phyloP scores from a whole-genome alignment of 2,797 vertebrate genomes.

The Characodon lateralis region DNA sequence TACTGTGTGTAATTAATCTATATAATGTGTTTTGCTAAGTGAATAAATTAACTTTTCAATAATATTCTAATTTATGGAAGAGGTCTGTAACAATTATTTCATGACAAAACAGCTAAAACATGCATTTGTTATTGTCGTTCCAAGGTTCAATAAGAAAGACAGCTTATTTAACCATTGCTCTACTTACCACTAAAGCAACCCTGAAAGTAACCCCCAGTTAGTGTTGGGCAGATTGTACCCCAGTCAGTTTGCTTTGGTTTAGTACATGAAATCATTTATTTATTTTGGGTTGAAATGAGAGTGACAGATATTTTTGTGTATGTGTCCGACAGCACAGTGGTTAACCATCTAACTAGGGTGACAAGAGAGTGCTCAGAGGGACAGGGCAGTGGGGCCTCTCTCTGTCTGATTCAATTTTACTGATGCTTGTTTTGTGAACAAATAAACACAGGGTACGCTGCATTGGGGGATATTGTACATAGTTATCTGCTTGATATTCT shows the following conservation, averaged over 20 bases:
- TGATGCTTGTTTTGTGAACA: slow-evolving; percentile 39
- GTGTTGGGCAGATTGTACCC: not conserved
- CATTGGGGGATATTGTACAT: slow-evolving; percentile 6
- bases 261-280: not conserved
- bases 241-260: not conserved
- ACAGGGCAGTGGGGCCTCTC: slow-evolving; percentile 39
- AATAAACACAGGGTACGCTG: slow-evolving; percentile 35
- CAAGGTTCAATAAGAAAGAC: not conserved
- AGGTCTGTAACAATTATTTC: too few species aligned
- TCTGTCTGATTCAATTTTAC: slow-evolving; percentile 33
- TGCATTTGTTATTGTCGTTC: not conserved
- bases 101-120: too few species aligned
- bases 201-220: not conserved
- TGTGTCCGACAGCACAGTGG: slow-evolving; percentile 67
- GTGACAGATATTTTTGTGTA: slow-evolving; percentile 6
- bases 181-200: not conserved
- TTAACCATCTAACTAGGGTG: not conserved
- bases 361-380: slow-evolving; percentile 66
- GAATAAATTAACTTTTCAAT: too few species aligned
- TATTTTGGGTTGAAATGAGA: not conserved
- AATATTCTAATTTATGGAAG: too few species aligned
- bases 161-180: not conserved
- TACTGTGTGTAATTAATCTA: too few species aligned
- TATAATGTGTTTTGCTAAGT: too few species aligned
- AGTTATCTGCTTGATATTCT: too few species aligned